Conservation (phyloP, 2,113 vertebrate species). For the Ellobius talpinus region DNA sequence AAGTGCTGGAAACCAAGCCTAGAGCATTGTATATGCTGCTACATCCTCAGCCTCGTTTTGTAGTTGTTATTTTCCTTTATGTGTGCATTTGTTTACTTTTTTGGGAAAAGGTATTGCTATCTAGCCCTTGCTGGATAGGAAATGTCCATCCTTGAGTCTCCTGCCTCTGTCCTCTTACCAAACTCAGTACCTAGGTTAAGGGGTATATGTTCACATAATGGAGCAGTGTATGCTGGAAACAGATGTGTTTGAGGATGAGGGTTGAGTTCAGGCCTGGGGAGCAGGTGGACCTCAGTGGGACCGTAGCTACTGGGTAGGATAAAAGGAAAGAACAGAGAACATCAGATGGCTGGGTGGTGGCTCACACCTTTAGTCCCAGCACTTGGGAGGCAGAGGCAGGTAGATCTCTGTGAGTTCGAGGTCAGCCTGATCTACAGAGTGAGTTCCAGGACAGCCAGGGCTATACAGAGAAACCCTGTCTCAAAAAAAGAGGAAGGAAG, state of each 20-base stretch:
- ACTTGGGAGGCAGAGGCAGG: not conserved
- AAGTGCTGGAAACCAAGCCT: not conserved
- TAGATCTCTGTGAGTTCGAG: not conserved
- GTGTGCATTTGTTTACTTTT: not conserved
- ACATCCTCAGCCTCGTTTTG: not conserved
- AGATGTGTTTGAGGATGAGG: not conserved
- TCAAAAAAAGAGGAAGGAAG: not conserved
- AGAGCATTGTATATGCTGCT: not conserved
- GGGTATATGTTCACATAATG: rapidly evolving
- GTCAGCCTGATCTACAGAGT: not conserved
- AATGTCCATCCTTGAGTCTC: not conserved
- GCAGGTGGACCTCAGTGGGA: not conserved
- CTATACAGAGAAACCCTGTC: not conserved
- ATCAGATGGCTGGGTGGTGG: not conserved
- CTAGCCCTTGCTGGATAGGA: not conserved
- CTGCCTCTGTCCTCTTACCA: not conserved
- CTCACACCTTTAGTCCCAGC: not conserved
- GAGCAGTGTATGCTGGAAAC: rapidly evolving
- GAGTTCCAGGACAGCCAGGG: not conserved
- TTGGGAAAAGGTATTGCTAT: not conserved
- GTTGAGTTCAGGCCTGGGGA: not conserved
- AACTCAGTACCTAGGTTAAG: not conserved
- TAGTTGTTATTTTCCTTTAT: not conserved
- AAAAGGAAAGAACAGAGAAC: not conserved
- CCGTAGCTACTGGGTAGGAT: not conserved